These are phyloP conservation scores for Rhinoptilus africanus DNA, from an alignment of 2,113 vertebrate species.

Conservation along the genomic window DNA sequence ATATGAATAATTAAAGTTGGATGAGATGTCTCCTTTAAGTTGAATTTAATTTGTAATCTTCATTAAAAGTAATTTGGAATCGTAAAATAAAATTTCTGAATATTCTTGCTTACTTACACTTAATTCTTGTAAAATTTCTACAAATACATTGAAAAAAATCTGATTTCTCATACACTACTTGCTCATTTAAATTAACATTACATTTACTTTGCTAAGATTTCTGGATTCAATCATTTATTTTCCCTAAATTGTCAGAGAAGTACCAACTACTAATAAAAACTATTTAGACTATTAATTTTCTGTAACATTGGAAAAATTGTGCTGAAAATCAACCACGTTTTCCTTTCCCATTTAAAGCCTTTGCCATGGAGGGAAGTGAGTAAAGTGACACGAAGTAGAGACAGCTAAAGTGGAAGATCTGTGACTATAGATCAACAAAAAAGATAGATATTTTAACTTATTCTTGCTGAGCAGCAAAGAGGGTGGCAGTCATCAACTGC, in stretches of 20 bases:
- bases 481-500: background rate
- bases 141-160: background rate
- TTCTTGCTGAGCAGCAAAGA: background rate
- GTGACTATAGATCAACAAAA: background rate
- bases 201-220: background rate
- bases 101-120: background rate
- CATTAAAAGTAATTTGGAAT: background rate
- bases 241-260: background rate
- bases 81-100: background rate
- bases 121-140: background rate
- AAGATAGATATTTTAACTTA: background rate
- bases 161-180: background rate
- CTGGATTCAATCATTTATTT: background rate
- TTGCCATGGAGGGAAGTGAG: background rate
- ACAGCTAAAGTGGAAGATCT: background rate
- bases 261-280: background rate
- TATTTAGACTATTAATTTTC: background rate
- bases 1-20: background rate
- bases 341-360: background rate
- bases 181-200: background rate
- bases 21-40: background rate
- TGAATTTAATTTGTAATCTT: background rate
- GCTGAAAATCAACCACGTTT: background rate
- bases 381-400: background rate
- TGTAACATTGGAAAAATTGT: background rate